Percentiles rank a stretch among this genome's conserved stretches.
These are phyloP conservation scores for Capromys pilorides DNA, from an alignment of 2,797 vertebrate genomes.

Conservation along the genomic window DNA sequence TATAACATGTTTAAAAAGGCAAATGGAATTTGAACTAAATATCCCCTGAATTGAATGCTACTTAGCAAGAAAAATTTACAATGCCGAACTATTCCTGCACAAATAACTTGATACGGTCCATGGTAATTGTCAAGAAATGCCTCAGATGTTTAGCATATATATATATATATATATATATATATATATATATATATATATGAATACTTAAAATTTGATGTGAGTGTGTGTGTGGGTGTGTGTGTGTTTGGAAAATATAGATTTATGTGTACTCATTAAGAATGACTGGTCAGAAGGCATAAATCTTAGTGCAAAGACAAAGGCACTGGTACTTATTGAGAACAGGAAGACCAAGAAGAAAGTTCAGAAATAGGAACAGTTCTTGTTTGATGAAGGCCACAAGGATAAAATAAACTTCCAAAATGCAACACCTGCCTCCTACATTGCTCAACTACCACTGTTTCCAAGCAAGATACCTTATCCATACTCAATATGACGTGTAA, in stretches of 20 bases:
- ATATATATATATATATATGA: no score
- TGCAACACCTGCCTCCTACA: not conserved
- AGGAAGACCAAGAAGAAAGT: not conserved
- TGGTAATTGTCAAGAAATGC: not conserved
- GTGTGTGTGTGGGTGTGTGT: not conserved
- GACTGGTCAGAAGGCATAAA: constrained; percentile 2
- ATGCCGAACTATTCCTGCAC: not conserved
- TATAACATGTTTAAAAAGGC: not conserved
- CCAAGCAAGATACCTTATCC: not conserved
- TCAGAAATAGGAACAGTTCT: constrained; percentile 3
- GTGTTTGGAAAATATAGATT: not conserved
- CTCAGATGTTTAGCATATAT: not conserved
- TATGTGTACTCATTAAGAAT: not conserved
- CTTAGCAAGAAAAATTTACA: not conserved
- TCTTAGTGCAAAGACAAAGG: not conserved
- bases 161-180: no score
- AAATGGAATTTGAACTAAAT: not conserved
- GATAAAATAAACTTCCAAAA: not conserved
- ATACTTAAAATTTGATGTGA: not conserved
- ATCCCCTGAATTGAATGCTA: not conserved
- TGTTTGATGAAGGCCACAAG: not conserved
- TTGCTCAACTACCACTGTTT: not conserved
- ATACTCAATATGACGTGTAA: not conserved
- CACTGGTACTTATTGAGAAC: not conserved
- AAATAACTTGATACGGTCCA: not conserved